These are phyloP conservation scores for Lutjanus argentimaculatus DNA, from an alignment of 2,797 vertebrate genomes.

Conservation along the genomic window DNA sequence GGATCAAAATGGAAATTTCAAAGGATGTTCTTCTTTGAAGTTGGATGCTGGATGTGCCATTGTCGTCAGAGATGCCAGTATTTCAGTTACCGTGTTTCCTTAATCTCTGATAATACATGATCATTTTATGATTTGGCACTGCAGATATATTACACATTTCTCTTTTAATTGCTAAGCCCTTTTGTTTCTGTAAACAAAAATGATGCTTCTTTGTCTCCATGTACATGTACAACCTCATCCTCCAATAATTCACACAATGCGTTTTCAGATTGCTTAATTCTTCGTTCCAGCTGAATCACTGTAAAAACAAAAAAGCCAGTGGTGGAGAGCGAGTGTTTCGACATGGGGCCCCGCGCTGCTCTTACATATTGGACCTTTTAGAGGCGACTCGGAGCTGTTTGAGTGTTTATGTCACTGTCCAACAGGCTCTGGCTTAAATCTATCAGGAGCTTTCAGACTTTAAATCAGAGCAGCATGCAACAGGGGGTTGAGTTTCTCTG, in stretches of 20 bases:
- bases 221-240: background rate
- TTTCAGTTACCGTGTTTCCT: too few species aligned
- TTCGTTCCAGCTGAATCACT: slow-evolving; percentile 16
- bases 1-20: too few species aligned
- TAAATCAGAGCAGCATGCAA: slow-evolving; percentile 71
- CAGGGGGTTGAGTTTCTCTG: slow-evolving; percentile 65
- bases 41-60: too few species aligned
- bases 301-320: slow-evolving; percentile 7
- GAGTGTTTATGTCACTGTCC: slow-evolving; percentile 65
- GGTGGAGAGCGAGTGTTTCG: slow-evolving; percentile 8
- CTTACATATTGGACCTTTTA: slow-evolving; percentile 55
- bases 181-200: slow-evolving; percentile 18
- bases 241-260: background rate
- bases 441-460: slow-evolving; percentile 62
- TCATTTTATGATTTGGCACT: too few species aligned
- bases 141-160: too few species aligned
- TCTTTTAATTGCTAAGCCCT: too few species aligned
- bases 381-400: slow-evolving; percentile 25
- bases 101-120: too few species aligned
- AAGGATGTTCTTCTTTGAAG: too few species aligned
- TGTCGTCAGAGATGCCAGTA: too few species aligned
- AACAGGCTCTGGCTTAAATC: slow-evolving; percentile 65
- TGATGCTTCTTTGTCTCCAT: background rate
- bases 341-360: slow-evolving; percentile 21
- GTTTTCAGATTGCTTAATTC: slow-evolving; percentile 10